Evolutionary conservation across 2,797 vertebrate species (phyloP), one percentile per base, ranked within the genome.

Genomic region (Dendrocincla tyrannina): DNA sequence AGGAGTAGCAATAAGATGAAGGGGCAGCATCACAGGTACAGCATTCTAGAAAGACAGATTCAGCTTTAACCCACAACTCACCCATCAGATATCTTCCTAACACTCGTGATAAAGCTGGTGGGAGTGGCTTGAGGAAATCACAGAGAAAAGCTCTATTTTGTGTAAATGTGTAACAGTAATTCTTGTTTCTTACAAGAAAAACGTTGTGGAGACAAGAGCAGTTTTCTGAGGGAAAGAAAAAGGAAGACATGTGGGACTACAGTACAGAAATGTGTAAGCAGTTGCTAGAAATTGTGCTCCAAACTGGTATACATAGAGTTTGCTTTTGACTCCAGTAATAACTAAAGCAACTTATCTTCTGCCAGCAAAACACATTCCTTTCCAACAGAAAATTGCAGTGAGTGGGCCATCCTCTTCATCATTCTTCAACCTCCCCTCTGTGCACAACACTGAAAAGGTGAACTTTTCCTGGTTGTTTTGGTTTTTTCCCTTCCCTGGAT

Each of bases 351-450:
- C 39, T 81, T 90, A 67, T 90, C 72, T 87, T 73, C 66, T 81
- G 68, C 22, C 60, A 82, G 80, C 66, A 91, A 79, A 87, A 64
- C 72, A 84, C 81, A 62, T 85, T 92, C 70, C 88, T 88, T 82
- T 60, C 83, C 88, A 94, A 88, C 41, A 91, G 67, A 81, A 96
- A 85, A 72, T 25, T 91, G 60, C 83, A 89, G 68, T 81, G 62
- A 96, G 67, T 53, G 70, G 78, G 70, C 53, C 47, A 60, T 35
- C 13, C 3, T 70, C 44, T 88, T 76, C 55, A 62, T 79, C 52
- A 81, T 93, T 72, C 69, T 55, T 78, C 72, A 87, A 5, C 56
- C 58, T 84, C 59, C 33, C 49, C 66, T 91, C 69, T 93, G 75
- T 69, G 77, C 88, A 30, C 64, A 96, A 49, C 9, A 50, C 7